Evolutionary conservation across 2,888 invertebrate species (phyloP).

Genomic region (Stenolophus ochropezus): DNA sequence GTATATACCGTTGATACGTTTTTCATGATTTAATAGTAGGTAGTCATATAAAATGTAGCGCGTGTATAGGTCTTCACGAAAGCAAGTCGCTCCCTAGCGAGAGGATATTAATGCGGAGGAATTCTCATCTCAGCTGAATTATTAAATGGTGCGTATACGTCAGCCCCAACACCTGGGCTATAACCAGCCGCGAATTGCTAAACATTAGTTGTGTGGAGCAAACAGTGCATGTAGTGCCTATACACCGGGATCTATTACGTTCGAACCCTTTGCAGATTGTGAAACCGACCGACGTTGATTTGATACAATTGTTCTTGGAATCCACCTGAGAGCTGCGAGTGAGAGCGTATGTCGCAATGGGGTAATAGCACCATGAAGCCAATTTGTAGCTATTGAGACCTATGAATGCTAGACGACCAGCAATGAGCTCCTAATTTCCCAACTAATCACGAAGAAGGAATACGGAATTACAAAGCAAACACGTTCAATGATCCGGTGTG

Average conservation of each 20-base stretch:
- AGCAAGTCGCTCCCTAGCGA: background rate
- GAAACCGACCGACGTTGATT: constrained; percentile 39
- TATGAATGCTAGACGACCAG: background rate
- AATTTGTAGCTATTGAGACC: background rate
- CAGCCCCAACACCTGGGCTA: constrained; percentile 17
- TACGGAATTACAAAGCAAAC: background rate
- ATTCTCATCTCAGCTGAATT: constrained; percentile 39
- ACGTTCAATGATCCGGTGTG: background rate
- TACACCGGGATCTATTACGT: constrained; percentile 24
- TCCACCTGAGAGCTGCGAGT: constrained; percentile 41
- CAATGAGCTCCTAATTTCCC: background rate
- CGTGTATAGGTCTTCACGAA: background rate
- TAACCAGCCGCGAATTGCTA: constrained; percentile 26
- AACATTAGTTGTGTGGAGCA: constrained; percentile 34
- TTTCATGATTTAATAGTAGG: constrained; percentile 6
- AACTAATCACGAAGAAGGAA: background rate
- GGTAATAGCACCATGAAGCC: background rate
- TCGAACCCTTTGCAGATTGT: constrained; percentile 47
- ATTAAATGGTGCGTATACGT: constrained; percentile 42
- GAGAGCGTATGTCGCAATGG: background rate
- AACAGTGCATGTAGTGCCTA: constrained; percentile 28
- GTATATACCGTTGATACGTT: too few relatives aligned
- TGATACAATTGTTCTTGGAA: constrained; percentile 55
- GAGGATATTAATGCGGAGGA: constrained; percentile 28
- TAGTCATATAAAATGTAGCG: constrained; percentile 13